These are phyloP conservation scores for Eucera pruinosa DNA, from an alignment of 2,888 invertebrate genomes.

Conservation along the genomic window DNA sequence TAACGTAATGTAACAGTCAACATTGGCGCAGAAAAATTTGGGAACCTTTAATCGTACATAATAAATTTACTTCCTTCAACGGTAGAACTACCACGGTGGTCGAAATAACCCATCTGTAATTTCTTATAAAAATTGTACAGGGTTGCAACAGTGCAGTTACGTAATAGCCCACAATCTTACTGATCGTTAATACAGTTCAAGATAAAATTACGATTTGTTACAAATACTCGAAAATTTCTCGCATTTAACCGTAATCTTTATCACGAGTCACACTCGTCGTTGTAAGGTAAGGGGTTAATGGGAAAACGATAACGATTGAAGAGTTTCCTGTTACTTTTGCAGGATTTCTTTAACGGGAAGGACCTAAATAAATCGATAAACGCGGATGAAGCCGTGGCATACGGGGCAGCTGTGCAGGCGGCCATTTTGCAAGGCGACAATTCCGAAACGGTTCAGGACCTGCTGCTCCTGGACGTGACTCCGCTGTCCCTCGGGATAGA, in stretches of 20 bases:
- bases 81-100: no score
- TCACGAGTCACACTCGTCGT: no score
- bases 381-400: slow-evolving; percentile 98
- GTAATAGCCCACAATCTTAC: no score
- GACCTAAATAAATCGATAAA: slow-evolving; percentile 98
- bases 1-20: slow-evolving; percentile 14
- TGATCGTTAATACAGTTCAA: no score
- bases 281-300: no score
- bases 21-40: background rate
- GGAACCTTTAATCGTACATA: background rate
- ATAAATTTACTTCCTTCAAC: background rate
- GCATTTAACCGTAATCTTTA: no score
- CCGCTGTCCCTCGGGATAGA: slow-evolving; percentile 95
- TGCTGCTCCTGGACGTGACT: slow-evolving; percentile 95
- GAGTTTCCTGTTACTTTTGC: background rate
- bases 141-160: no score
- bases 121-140: no score
- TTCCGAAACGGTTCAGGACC: slow-evolving; percentile 94
- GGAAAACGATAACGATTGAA: background rate
- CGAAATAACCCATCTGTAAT: no score
- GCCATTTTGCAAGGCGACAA: slow-evolving; percentile 96
- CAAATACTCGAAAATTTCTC: no score
- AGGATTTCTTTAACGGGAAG: slow-evolving; percentile 93
- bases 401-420: slow-evolving; percentile 97
- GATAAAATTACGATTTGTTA: no score